These are phyloP conservation scores for Propithecus deckenii DNA, from an alignment of 2,797 vertebrate genomes.

Conservation along the genomic window DNA sequence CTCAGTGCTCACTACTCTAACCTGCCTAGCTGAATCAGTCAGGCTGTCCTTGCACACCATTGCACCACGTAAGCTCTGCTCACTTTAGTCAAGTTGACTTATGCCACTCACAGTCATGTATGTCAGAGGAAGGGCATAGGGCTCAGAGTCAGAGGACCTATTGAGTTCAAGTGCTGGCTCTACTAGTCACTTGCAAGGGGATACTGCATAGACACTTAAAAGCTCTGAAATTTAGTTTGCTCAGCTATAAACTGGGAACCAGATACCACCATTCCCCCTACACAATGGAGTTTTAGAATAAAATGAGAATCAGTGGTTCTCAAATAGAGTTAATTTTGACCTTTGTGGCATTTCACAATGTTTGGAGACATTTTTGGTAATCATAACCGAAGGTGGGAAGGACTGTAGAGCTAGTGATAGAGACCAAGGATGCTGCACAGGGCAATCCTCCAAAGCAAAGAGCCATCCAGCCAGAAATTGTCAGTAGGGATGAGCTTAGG, in stretches of 20 bases:
- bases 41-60: too few species aligned
- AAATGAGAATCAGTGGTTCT: background rate
- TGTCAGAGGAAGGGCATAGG: background rate
- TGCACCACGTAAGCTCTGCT: background rate
- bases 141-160: background rate
- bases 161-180: background rate
- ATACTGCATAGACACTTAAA: background rate
- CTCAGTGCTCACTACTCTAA: background rate
- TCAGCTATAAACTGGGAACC: background rate
- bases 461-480: background rate
- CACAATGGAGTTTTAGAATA: background rate
- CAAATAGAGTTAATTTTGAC: background rate
- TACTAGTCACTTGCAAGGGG: background rate
- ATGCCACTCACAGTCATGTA: rapidly evolving
- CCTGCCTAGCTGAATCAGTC: background rate
- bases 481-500: background rate
- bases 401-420: too few species aligned
- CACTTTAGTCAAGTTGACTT: background rate
- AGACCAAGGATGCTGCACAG: background rate
- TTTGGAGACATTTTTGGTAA: background rate
- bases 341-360: background rate
- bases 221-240: background rate
- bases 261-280: background rate
- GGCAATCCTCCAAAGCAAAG: background rate
- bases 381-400: background rate